phyloP scores from a whole-genome alignment of 2,797 vertebrate genomes.

The Delichon dasypus region DNA sequence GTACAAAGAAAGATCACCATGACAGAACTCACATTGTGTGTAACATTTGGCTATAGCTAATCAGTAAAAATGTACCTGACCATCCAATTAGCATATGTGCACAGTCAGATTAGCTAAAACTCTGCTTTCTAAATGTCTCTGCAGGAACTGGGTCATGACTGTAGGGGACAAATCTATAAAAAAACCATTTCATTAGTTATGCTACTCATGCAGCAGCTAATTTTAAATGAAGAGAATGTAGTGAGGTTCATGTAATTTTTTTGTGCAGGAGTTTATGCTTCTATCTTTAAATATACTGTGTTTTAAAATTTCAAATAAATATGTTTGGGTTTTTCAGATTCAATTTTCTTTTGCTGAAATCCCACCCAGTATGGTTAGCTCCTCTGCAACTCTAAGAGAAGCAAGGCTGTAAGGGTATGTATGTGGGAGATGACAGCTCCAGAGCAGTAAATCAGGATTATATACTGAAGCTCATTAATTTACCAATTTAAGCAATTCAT shows the following conservation, averaged over 20 bases:
- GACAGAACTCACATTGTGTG: not conserved
- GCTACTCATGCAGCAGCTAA: not conserved
- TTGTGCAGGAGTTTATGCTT: not conserved
- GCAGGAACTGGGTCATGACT: constrained; percentile 17
- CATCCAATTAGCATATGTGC: not conserved
- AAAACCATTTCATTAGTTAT: constrained; percentile 13
- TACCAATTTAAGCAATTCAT: not conserved
- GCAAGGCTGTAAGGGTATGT: not conserved
- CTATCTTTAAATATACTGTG: not conserved
- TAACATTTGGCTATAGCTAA: not conserved
- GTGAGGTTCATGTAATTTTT: not conserved
- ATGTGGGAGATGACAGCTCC: not conserved
- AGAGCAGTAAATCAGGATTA: not conserved
- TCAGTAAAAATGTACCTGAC: constrained; percentile 2
- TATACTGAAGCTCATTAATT: not conserved
- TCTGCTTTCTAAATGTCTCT: constrained; percentile 6
- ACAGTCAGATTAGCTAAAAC: not conserved
- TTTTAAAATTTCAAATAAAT: not conserved
- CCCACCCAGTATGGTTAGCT: not conserved
- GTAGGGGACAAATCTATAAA: constrained; percentile 21
- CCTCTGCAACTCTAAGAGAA: not conserved
- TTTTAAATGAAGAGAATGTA: constrained; percentile 2
- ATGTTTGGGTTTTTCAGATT: not conserved
- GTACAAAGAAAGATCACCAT: not conserved
- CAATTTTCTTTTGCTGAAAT: not conserved